Percentiles rank a stretch among this genome's conserved stretches.
phyloP scores from a whole-genome alignment of 2,888 invertebrate genomes.

The Plebejus anna region DNA sequence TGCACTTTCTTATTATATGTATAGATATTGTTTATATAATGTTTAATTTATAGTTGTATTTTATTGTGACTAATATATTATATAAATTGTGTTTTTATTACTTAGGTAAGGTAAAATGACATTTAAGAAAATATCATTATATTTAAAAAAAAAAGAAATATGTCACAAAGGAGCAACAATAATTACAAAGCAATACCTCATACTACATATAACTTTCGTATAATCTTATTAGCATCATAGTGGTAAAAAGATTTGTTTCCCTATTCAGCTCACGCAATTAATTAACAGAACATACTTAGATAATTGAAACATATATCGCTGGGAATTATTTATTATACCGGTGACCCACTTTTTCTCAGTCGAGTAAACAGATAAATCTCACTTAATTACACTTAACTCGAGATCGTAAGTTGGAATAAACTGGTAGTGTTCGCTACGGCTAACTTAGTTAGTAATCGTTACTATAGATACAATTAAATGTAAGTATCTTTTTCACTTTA shows the following conservation, averaged over 20 bases:
- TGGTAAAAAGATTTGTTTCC: background rate
- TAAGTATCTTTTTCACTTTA: background rate
- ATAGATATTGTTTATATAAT: no score
- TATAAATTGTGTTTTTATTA: no score
- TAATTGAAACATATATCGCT: slow-evolving; percentile 16
- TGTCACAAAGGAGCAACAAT: no score
- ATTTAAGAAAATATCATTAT: no score
- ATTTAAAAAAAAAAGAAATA: no score
- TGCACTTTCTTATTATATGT: no score
- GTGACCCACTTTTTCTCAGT: slow-evolving; percentile 8
- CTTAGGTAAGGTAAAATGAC: no score
- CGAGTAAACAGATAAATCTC: slow-evolving; percentile 59
- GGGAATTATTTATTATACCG: slow-evolving; percentile 17
- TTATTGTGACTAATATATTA: no score
- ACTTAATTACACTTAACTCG: slow-evolving; percentile 32
- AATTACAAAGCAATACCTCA: background rate
- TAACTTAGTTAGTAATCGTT: background rate
- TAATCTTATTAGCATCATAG: background rate
- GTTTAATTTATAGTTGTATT: no score
- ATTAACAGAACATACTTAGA: background rate
- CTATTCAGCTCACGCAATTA: background rate
- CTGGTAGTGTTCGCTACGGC: background rate
- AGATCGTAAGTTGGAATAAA: slow-evolving; percentile 18
- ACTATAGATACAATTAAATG: background rate
- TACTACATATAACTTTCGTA: background rate